Evolutionary conservation across 2,797 vertebrate genomes (phyloP).

Genomic region (Gallinago solitaria): DNA sequence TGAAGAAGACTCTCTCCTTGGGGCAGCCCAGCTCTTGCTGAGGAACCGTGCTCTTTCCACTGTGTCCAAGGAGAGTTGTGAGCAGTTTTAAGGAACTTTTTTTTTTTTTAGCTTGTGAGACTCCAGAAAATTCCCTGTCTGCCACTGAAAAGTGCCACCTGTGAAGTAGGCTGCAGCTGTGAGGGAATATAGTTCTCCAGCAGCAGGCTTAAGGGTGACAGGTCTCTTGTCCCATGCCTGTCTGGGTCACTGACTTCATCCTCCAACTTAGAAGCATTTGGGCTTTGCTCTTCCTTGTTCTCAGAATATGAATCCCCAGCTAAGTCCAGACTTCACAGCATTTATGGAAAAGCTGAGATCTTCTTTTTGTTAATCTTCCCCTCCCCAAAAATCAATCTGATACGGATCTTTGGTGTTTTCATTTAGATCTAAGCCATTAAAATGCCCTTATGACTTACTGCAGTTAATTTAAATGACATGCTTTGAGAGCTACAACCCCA

Average conservation of each 20-base stretch:
- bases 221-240: not conserved
- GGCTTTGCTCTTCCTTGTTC: not conserved
- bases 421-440: conserved; percentile 62
- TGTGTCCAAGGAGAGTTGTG: fast-evolving
- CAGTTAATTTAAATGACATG: conserved; percentile 45
- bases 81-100: not conserved
- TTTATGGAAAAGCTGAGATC: not conserved
- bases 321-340: not conserved
- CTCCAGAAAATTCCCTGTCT: not conserved
- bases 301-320: not conserved
- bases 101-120: not conserved
- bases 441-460: conserved; percentile 65
- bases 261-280: not conserved
- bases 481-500: conserved; percentile 41
- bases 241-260: not conserved
- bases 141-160: not conserved
- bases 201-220: not conserved
- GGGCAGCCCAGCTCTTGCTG: not conserved
- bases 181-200: not conserved
- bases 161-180: not conserved
- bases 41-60: not conserved
- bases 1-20: not conserved
- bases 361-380: conserved; percentile 17
- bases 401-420: conserved; percentile 39
- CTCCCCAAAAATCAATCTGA: conserved; percentile 36